Conservation (phyloP, 23 tunicate species). For the Botrylloides violaceus region DNA sequence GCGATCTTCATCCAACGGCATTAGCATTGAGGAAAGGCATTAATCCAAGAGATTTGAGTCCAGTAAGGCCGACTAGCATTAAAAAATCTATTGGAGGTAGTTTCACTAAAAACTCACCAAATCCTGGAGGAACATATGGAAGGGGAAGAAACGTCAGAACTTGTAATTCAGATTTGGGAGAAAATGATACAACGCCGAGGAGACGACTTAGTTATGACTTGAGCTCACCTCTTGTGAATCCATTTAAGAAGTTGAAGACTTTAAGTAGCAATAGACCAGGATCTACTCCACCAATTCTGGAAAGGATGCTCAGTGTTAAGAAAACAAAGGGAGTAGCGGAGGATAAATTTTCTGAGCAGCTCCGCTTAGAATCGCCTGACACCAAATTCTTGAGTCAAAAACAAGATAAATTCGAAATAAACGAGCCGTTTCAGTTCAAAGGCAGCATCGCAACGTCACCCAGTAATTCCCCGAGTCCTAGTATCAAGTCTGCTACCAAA, state of each 20-base stretch:
- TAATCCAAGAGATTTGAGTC: conserved; percentile 14
- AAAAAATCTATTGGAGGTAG: conserved; percentile 11
- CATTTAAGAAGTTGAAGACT: background rate
- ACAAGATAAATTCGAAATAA: background rate
- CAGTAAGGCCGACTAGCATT: background rate
- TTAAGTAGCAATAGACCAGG: background rate
- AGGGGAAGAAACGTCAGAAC: background rate
- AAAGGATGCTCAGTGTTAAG: background rate
- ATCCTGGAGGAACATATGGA: background rate
- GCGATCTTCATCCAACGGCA: conserved; percentile 55
- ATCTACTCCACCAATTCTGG: conserved; percentile 6
- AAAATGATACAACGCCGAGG: background rate
- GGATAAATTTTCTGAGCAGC: background rate
- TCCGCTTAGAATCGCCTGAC: background rate
- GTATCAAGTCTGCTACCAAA: background rate
- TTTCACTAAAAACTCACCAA: conserved; percentile 4
- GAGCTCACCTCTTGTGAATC: conserved; percentile 1
- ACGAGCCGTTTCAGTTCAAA: background rate
- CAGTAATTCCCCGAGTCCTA: background rate
- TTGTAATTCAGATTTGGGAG: background rate
- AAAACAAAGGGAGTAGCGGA: background rate
- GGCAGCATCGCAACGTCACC: background rate
- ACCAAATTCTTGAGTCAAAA: background rate
- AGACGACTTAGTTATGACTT: conserved; percentile 9
- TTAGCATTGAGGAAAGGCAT: conserved; percentile 25